Conservation (phyloP, 2,888 invertebrate genomes). For the Stenotaenia linearis region DNA sequence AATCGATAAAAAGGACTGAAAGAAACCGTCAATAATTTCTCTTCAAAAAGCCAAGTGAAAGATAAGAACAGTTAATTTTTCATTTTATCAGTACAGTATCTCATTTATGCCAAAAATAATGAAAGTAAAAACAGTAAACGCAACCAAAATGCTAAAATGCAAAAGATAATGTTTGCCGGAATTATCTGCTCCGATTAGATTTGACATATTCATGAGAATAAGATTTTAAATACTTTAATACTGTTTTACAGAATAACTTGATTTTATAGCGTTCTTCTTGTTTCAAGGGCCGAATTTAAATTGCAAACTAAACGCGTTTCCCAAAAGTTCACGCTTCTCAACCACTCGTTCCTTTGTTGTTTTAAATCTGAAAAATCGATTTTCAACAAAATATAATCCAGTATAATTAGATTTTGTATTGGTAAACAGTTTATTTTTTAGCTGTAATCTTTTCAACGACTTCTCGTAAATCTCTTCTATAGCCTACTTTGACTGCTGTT, state of each 20-base stretch:
- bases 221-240: neutral
- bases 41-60: too few species aligned
- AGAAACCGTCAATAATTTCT: too few species aligned
- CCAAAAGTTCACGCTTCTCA: neutral
- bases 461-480: too few species aligned
- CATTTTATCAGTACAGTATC: neutral
- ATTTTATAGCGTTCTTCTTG: neutral
- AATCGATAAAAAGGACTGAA: too few species aligned
- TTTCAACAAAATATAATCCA: too few species aligned
- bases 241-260: neutral
- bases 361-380: neutral
- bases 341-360: neutral
- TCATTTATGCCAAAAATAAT: neutral
- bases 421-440: too few species aligned
- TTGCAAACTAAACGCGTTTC: neutral
- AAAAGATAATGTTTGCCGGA: neutral
- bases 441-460: too few species aligned
- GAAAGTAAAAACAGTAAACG: neutral
- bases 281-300: neutral
- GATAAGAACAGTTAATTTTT: neutral
- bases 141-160: neutral
- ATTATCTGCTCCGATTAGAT: neutral
- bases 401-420: too few species aligned
- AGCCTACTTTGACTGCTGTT: too few species aligned
- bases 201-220: neutral